A percentile compares a stretch with the other conserved stretches of the same genome.
phyloP scores from a whole-genome alignment of 1,140 invertebrate genomes.

The Sycophaga agraensis region DNA sequence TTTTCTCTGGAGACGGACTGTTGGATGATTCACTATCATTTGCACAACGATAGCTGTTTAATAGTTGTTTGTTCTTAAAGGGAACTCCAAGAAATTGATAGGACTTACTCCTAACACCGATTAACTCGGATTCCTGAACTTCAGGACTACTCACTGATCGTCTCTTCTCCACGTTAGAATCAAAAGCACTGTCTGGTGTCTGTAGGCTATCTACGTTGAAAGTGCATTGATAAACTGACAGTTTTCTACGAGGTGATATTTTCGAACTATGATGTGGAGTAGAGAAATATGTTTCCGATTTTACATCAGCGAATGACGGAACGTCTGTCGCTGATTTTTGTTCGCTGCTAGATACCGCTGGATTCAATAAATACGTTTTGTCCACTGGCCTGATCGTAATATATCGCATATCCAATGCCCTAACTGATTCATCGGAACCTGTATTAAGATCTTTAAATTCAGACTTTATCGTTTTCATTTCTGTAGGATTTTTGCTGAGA shows the following conservation, averaged over 20 bases:
- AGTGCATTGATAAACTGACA: slow-evolving; percentile 38
- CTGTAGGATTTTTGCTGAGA: too few relatives aligned
- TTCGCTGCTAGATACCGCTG: not conserved
- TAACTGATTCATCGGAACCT: not conserved
- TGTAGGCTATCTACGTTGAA: slow-evolving; percentile 36
- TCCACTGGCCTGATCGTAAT: slow-evolving; percentile 2
- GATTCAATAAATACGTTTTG: not conserved
- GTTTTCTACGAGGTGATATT: slow-evolving; percentile 34
- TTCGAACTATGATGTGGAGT: slow-evolving; percentile 13
- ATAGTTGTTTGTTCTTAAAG: not conserved
- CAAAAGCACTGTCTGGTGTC: not conserved
- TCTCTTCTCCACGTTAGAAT: not conserved
- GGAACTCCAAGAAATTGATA: not conserved
- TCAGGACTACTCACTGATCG: slow-evolving; percentile 1
- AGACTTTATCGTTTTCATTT: slow-evolving; percentile 2
- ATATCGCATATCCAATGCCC: not conserved
- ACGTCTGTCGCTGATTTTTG: too few relatives aligned
- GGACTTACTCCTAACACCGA: not conserved
- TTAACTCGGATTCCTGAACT: slow-evolving; percentile 1
- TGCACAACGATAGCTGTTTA: not conserved
- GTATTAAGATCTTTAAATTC: not conserved
- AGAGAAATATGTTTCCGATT: not conserved
- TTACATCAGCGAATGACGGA: too few relatives aligned
- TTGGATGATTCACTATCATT: slow-evolving; percentile 21
- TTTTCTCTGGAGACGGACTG: slow-evolving; percentile 20